These are phyloP conservation scores for Dipodomys spectabilis DNA, from an alignment of 2,113 vertebrate genomes.

Conservation along the genomic window DNA sequence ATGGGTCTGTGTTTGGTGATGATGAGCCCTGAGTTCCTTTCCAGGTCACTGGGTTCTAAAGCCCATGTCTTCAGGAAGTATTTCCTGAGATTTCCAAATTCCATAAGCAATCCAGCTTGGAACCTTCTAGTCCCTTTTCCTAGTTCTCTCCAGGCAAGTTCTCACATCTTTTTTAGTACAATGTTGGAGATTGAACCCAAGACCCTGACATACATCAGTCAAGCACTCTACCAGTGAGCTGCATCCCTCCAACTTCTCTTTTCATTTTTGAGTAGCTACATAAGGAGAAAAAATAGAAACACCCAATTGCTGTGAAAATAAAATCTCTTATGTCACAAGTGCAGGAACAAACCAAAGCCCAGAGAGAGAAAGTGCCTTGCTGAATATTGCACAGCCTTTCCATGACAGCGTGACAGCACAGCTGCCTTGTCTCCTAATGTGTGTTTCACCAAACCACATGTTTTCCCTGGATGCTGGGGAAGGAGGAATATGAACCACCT, in stretches of 20 bases:
- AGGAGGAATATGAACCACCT: neutral
- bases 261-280: slow-evolving; percentile 47
- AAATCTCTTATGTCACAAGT: neutral
- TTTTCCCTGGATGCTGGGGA: neutral
- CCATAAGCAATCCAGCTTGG: slow-evolving; percentile 25
- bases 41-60: slow-evolving; percentile 3
- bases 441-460: neutral
- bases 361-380: slow-evolving; percentile 39
- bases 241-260: neutral
- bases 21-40: slow-evolving; percentile 44
- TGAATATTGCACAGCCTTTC: neutral
- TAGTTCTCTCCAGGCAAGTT: neutral
- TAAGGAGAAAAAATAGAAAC: slow-evolving; percentile 19
- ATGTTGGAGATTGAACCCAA: neutral
- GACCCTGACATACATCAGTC: neutral
- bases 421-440: neutral
- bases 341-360: slow-evolving; percentile 40
- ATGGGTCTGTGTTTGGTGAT: slow-evolving; percentile 24
- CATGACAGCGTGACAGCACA: neutral
- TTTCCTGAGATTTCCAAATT: slow-evolving; percentile 30
- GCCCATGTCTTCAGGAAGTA: slow-evolving; percentile 30
- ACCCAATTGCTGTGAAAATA: slow-evolving; percentile 8
- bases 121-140: slow-evolving; percentile 2
- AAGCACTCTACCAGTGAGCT: neutral
- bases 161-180: neutral